Base-by-base conservation (phyloP, 1,140 invertebrate species). In the Lasioglossum albipes region DNA sequence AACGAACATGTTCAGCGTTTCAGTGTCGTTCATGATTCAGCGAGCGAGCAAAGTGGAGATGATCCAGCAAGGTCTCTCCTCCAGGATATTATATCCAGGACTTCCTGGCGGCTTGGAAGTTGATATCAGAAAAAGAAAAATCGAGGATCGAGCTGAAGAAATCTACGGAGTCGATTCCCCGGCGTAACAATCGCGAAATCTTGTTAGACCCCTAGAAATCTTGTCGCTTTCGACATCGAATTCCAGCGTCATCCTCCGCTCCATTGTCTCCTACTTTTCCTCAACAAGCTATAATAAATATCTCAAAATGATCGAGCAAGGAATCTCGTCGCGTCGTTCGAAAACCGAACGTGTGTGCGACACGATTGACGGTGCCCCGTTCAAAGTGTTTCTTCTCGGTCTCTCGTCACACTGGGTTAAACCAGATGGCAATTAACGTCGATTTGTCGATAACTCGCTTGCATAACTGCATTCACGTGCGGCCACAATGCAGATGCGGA, bases 341-440 rank as follows among this genome's bases (percentile, higher is more conserved):
- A 3, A 9, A 42, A 68, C 27, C 7, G 9, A 7, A 0, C 12
- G n/a, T 36, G n/a, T 49, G 52, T 7, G 52, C 2, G 52, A 54
- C 52, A 54, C 52, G 52, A 54, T 54, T 54, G 52, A 54, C 18
- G 52, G 13, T 10, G 45, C 6, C 12, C 45, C 12, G 9, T 16
- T 5, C 5, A 18, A 66, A 65, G 20, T 65, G 16, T 22, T 52
- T 22, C 62, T 41, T 7, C 45, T 12, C 45, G 20, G 45, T 10
- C 10, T 13, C 45, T 49, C 7, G 45, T 75, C 42, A 74, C 42
- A 74, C 27, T 22, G 31, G 45, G 62, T 66, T 75, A 42, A 75
- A 52, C 73, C 62, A 75, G 45, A 66, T 75, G 73, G 73, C 73
- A 75, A 75, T 75, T 75, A 75, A 75, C 73, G 62, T 75, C 45